Base-by-base conservation (phyloP, 2,888 invertebrate species). In the Tridacna crocea region DNA sequence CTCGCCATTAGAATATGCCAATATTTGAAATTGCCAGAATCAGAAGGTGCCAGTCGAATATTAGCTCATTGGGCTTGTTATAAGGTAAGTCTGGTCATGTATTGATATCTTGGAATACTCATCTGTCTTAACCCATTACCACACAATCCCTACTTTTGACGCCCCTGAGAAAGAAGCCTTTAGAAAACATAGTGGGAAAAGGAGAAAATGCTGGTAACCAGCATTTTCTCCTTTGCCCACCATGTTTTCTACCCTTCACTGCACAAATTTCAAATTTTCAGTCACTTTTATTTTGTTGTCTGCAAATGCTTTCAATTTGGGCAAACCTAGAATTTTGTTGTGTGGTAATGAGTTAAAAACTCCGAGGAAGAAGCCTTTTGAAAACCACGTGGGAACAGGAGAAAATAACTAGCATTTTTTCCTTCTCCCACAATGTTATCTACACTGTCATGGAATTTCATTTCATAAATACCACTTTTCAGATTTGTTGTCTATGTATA, bases 11-110 rank as follows among this genome's bases (percentile, higher is more conserved):
- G 97, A 94, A 97, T 98, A 82, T 98, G 98, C 0, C 96, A 97
- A 85, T 98, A 98, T 95, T 95, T 99, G 17, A 97, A 97, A 92
- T 95, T 99, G 80, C 97, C 97, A 0, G 97, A 98, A 90, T 94
- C 94, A 0, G 96, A 96, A 89, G 98, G 98, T 0, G 96, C 96
- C 82, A 98, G 97, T 65, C 96, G 98, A 90, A 98, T 99, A 89
- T 95, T 99, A 51, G 97, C 98, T 19, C 98, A 99, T 93, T 99
- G 99, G 99, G 99, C 99, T 0, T 98, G 97, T 93, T 98, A 98
- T 93, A 99, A 99, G 96, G 98, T 98, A 78, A 63, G 75, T 46
- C 0, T 68, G n/a, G 26, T 27, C 19, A 55, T 15, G 55, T 55
- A 2, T 2, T 36, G 3, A 36, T 4, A 36, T 36, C 3, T 8